Evolutionary conservation across 2,113 vertebrate genomes (phyloP).

Genomic region (Urocynchramus pylzowi): DNA sequence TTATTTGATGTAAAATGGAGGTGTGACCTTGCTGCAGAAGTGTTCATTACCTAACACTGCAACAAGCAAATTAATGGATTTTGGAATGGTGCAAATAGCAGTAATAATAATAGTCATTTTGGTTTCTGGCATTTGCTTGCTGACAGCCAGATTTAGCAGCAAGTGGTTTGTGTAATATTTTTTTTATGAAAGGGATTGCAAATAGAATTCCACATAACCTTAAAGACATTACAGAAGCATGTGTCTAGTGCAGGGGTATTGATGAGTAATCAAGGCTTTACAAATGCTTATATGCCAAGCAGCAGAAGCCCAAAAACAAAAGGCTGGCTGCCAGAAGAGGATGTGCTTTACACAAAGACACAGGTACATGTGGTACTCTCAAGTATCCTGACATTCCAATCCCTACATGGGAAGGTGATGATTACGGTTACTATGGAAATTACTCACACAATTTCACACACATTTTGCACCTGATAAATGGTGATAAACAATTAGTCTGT

Average conservation of each 20-base stretch:
- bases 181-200: conserved; percentile 40
- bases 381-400: not conserved
- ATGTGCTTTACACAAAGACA: not conserved
- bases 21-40: conserved; percentile 63
- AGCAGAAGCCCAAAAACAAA: not conserved
- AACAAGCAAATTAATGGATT: conserved; percentile 64
- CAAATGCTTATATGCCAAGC: not conserved
- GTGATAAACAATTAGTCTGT: not conserved
- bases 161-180: conserved; percentile 4
- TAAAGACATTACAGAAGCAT: not conserved
- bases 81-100: conserved; percentile 33
- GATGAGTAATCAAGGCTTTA: not conserved
- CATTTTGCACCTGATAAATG: rapidly evolving
- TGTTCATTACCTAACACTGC: conserved; percentile 35
- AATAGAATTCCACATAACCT: conserved; percentile 35
- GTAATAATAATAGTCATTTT: conserved; percentile 36
- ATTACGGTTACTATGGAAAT: not conserved
- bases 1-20: conserved; percentile 48
- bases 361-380: rapidly evolving
- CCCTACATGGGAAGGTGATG: not conserved
- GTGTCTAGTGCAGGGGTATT: not conserved
- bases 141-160: conserved; percentile 47
- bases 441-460: not conserved
- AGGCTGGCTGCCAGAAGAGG: not conserved
- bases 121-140: conserved; percentile 47